Base-by-base conservation (phyloP, 1,140 invertebrate genomes). In the Babylonia areolata region DNA sequence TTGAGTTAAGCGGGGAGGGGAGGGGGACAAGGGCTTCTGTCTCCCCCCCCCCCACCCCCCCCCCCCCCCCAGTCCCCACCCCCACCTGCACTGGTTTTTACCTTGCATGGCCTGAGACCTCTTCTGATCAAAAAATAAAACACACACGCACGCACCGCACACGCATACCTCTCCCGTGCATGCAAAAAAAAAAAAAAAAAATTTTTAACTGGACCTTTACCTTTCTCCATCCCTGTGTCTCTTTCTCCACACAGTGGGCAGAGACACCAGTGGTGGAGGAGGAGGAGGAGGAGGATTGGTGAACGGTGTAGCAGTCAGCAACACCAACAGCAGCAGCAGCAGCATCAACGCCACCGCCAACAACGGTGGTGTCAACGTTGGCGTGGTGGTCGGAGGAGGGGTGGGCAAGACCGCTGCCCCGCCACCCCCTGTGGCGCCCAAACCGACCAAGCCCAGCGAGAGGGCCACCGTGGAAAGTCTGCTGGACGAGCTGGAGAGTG, bases 381-480 rank as follows among this genome's bases (percentile, higher is more conserved):
- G 51, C 17, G 46, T 51, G 17, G 82, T 87, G 23, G 90, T 89
- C 85, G 79, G 40, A 12, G 78, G 87, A 1, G 85, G 86, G n/a
- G 88, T 81, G 42, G 42, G 54, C n/a, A n/a, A n/a, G n/a, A n/a
- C n/a, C n/a, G n/a, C n/a, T n/a, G n/a, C n/a, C 12, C 75, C 78
- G 28, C 89, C 91, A 12, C 90, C 91, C 5, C 88, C 88, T 51
- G 91, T 93, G 31, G 95, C 91, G 11, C 91, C 91, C 11, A 93
- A 93, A 85, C 90, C 91, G 28, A 79, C 71, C 40, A 85, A 90
- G 33, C 85, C 84, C 40, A 87, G 87, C 51, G 86, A 90, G 46
- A 87, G 91, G 42, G 87, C 85, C 28, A 96, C 97, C 0, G 97
- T 98, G 75, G 97, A 98, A 93, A 97, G 97, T 88, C 95, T 98